phyloP scores from a whole-genome alignment of 2,113 vertebrate genomes.

The Ctenodactylus gundi region DNA sequence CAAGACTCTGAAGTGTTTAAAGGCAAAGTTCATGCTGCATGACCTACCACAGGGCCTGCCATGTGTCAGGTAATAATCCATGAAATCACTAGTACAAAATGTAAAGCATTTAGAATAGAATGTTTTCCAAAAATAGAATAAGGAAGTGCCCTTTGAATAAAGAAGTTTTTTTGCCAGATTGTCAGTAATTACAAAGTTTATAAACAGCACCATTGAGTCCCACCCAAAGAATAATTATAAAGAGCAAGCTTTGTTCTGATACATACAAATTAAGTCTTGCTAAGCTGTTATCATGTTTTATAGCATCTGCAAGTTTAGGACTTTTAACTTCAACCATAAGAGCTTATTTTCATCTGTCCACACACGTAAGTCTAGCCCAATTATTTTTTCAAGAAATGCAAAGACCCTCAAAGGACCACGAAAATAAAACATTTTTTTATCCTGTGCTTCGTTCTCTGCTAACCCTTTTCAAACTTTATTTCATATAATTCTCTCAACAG shows the following conservation, averaged over 20 bases:
- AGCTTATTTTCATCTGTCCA: not conserved
- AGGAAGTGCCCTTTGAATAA: not conserved
- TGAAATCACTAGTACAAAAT: not conserved
- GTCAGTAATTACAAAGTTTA: conserved; percentile 1
- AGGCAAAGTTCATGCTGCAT: not conserved
- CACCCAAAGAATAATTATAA: not conserved
- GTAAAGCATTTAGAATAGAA: not conserved
- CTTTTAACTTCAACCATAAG: not conserved
- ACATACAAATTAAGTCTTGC: not conserved
- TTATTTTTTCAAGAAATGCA: not conserved
- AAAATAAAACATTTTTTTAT: not conserved
- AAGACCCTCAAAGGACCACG: conserved; percentile 3
- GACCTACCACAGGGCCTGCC: not conserved
- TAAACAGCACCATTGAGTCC: not conserved
- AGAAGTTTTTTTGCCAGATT: not conserved
- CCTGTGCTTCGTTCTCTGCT: not conserved
- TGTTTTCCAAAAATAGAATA: not conserved
- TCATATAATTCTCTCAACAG: not conserved
- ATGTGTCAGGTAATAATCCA: not conserved
- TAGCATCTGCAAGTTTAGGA: not conserved
- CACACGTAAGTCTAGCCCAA: not conserved
- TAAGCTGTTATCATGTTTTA: not conserved
- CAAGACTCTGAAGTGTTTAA: not conserved
- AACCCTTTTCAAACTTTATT: not conserved
- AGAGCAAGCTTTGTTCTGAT: not conserved